These are phyloP conservation scores for Pollimyrus isidori DNA, from an alignment of 2,113 vertebrate species.

Conservation along the genomic window DNA sequence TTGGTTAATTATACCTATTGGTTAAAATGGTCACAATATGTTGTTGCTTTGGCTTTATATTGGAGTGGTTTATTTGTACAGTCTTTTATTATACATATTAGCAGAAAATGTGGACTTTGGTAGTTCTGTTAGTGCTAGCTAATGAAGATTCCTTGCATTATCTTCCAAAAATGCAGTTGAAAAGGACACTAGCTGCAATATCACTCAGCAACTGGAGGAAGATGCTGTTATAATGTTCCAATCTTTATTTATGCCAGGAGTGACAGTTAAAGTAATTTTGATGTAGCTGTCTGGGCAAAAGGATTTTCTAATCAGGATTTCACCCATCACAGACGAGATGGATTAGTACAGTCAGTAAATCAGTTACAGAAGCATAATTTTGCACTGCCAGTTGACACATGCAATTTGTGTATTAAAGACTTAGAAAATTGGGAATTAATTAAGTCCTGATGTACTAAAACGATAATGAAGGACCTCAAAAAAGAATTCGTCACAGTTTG, in stretches of 20 bases:
- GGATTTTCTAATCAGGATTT: constrained; percentile 35
- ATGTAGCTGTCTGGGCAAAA: constrained; percentile 42
- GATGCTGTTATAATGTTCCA: background rate
- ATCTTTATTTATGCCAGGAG: constrained; percentile 4
- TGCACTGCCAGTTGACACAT: constrained; percentile 28
- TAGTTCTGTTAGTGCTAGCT: background rate
- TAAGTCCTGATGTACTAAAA: constrained; percentile 27
- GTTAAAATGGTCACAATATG: background rate
- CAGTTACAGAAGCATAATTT: constrained; percentile 31
- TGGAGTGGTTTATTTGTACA: background rate
- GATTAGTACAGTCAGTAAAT: constrained; percentile 46
- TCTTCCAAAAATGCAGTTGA: background rate
- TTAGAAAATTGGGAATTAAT: constrained; percentile 29
- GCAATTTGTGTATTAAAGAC: constrained; percentile 38
- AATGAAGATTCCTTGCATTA: background rate
- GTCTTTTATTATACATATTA: background rate
- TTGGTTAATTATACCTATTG: background rate
- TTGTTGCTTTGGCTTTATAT: background rate
- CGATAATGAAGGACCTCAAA: constrained; percentile 16
- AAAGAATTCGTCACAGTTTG: constrained; percentile 26
- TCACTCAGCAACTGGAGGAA: background rate
- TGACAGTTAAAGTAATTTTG: constrained; percentile 38
- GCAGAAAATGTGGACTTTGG: background rate
- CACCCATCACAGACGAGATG: constrained; percentile 37
- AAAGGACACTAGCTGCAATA: background rate